Evolutionary conservation across 1,140 invertebrate species (phyloP), one percentile per base, ranked within the genome.

Genomic region (Theocolax elegans): DNA sequence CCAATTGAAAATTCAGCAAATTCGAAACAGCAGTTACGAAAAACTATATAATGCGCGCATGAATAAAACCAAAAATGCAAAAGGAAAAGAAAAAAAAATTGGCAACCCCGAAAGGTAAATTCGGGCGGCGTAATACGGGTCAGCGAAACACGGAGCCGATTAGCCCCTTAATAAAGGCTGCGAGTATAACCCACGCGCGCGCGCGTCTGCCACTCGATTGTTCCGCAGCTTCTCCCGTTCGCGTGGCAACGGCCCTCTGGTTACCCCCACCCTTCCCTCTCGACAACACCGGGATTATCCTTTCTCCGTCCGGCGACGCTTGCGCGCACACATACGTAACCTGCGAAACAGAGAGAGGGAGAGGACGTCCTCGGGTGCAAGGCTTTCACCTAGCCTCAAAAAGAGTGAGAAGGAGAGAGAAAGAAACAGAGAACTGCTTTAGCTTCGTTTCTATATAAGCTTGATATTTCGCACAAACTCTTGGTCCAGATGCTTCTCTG

Each of bases 101-200:
- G n/a, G n/a, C n/a, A n/a, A n/a, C n/a, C n/a, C n/a, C n/a, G n/a
- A n/a, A n/a, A n/a, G n/a, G n/a, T n/a, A n/a, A n/a, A n/a, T n/a
- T n/a, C n/a, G n/a, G n/a, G n/a, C n/a, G n/a, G n/a, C n/a, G n/a
- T 58, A 59, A 42, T 44, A 44, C 21, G 21, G 62, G 62, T 53
- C 48, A 35, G 21, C 9, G 31, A 35, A 27, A 46, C 21, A 17
- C 17, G 31, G 48, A 54, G 17, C n/a, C 35, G 62, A 64, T 64
- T 53, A 64, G 31, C n/a, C 48, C 48, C 48, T n/a, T 64, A 64
- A 64, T 64, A 64, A 64, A 64, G 56, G n/a, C n/a, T n/a, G n/a
- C n/a, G 62, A 38, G 53, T n/a, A n/a, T n/a, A 35, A 15, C 13
- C 17, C 31, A 12, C 9, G 1, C n/a, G 15, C 21, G 10, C 10